Conservation (phyloP, 1,140 invertebrate genomes). For the Copidosoma floridanum region DNA sequence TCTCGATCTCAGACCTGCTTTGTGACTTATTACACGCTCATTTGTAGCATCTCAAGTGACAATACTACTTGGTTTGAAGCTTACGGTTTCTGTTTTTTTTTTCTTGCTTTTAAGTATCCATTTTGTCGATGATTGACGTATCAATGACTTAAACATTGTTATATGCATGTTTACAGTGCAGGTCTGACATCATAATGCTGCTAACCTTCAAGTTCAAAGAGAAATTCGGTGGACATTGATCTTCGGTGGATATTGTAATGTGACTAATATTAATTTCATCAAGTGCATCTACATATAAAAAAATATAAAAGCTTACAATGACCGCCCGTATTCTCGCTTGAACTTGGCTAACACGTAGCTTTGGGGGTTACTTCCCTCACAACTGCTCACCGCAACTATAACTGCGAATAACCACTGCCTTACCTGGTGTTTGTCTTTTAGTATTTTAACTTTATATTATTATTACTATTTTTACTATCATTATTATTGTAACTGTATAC, state of each 20-base stretch:
- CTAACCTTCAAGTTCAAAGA: constrained; percentile 54
- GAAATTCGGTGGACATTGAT: constrained; percentile 16
- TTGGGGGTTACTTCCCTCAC: constrained; percentile 56
- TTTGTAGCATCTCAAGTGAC: too few relatives aligned
- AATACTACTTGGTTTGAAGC: neutral
- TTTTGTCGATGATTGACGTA: neutral
- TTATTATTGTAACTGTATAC: constrained; percentile 20
- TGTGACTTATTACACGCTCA: constrained; percentile 13
- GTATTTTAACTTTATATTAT: constrained; percentile 42
- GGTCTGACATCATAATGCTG: constrained; percentile 53
- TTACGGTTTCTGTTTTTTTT: too few relatives aligned
- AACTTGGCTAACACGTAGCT: constrained; percentile 58
- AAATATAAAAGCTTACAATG: too few relatives aligned
- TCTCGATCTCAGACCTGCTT: constrained; percentile 52
- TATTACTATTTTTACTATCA: constrained; percentile 43
- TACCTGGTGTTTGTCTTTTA: constrained; percentile 57
- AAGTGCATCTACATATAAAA: too few relatives aligned
- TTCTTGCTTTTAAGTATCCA: too few relatives aligned
- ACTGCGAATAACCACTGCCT: constrained; percentile 59
- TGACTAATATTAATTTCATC: too few relatives aligned
- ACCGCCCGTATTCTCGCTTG: constrained; percentile 36
- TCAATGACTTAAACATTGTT: constrained; percentile 17
- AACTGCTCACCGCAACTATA: constrained; percentile 60
- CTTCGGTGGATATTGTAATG: too few relatives aligned
- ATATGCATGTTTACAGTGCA: constrained; percentile 38